Evolutionary conservation across 2,888 invertebrate genomes (phyloP), one percentile per base, ranked within the genome.

Genomic region (Tethea ocularis): DNA sequence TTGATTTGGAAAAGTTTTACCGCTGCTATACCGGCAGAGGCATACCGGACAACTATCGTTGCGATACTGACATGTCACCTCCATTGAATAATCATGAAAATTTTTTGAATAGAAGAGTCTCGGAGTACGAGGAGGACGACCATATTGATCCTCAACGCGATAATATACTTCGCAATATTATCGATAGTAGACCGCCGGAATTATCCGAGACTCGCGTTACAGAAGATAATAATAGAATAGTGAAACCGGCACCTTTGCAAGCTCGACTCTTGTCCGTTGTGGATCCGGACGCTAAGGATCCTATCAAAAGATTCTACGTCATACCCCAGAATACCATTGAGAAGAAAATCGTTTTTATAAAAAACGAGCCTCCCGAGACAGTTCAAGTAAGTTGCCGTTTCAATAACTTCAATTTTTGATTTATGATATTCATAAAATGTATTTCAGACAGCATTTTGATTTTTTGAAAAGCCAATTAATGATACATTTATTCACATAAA

Each of bases 341-440:
- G 56, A 95, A 95, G 80, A 95, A 95, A 78, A 87, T 95, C 66
- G 94, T 96, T 73, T 92, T 96, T 58, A 94, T 95, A 63, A 96
- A 96, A 81, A 95, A 94, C 81, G 94, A 95, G 66, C 93, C 93
- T 1, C 52, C 84, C 53, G 94, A 94, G 59, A 71, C 91, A 81
- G 82, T 86, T 59, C 91, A 91, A 76, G 86, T 94, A 75, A 79
- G 91, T 89, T 46, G 13, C 20, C 13, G 5, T n/a, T 15, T 52
- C 7, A 15, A 24, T 52, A 22, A 53, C 36, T 15, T 22, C 24
- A 24, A 57, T 23, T 52, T 41, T 52, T 6, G 17, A 33, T 22
- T 15, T 1, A 33, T 33, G 13, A 7, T 7, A 33, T 13, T 13
- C 13, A 29, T 11, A 29, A n/a, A n/a, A 26, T 26, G 26, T 26